Conservation (phyloP, 2,797 vertebrate genomes). For the Sibirionetta formosa region DNA sequence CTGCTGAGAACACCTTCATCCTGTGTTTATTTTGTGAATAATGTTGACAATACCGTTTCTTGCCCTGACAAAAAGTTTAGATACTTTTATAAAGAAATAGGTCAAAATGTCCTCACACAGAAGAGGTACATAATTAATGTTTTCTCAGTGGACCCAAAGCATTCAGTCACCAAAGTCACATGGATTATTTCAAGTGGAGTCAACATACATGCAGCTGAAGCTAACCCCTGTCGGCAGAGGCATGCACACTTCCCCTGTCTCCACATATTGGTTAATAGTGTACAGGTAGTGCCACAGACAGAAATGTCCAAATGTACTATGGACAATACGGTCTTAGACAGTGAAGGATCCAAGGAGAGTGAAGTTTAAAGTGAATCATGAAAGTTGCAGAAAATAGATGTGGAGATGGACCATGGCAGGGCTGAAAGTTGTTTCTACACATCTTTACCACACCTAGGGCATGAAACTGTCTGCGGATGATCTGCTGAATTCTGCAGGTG, state of each 20-base stretch:
- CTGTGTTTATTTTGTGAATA: background rate
- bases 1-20: background rate
- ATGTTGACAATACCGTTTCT: background rate
- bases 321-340: background rate
- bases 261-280: background rate
- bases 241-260: background rate
- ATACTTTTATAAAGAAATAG: background rate
- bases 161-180: background rate
- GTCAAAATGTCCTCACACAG: background rate
- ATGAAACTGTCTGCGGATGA: background rate
- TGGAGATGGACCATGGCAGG: background rate
- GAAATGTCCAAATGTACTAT: background rate
- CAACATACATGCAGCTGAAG: rapidly evolving
- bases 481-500: background rate
- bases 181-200: rapidly evolving
- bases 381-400: background rate
- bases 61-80: background rate
- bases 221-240: background rate
- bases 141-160: background rate
- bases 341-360: background rate
- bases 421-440: background rate
- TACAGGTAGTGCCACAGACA: background rate
- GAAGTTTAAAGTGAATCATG: background rate
- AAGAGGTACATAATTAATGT: background rate
- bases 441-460: background rate